Conservation (phyloP, 53 echinoderm and acorn worm species). For the Hippasteria phrygiana region DNA sequence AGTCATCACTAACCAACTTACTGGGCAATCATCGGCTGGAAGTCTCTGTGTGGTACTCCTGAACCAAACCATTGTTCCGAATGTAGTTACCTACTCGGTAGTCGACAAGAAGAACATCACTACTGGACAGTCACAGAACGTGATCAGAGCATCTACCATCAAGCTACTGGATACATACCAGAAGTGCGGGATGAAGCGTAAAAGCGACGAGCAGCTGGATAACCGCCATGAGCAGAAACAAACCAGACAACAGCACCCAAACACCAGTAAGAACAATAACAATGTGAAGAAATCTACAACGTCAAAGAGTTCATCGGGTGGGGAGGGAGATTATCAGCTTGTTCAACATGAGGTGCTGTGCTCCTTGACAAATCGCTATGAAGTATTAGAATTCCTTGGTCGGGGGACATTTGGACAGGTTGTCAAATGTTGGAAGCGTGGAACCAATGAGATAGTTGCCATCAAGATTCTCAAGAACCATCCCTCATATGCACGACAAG, state of each 20-base stretch:
- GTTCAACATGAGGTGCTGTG: slow-evolving; percentile 97
- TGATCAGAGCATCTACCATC: slow-evolving; percentile 88
- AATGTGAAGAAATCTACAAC: slow-evolving; percentile 79
- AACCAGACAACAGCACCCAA: slow-evolving; percentile 63
- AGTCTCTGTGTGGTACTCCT: slow-evolving; percentile 68
- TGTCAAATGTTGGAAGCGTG: slow-evolving; percentile 99
- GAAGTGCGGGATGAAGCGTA: slow-evolving; percentile 97
- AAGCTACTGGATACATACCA: slow-evolving; percentile 94
- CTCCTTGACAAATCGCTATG: slow-evolving; percentile 97
- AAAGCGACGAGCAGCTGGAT: slow-evolving; percentile 93
- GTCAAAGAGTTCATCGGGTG: slow-evolving; percentile 85
- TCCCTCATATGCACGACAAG: slow-evolving; percentile 97
- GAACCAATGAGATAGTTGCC: slow-evolving; percentile 99
- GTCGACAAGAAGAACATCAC: slow-evolving; percentile 50
- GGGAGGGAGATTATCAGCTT: slow-evolving; percentile 97
- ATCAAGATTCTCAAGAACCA: slow-evolving; percentile 99
- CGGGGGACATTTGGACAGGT: slow-evolving; percentile 99
- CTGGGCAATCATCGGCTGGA: slow-evolving; percentile 56
- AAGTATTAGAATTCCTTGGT: slow-evolving; percentile 96
- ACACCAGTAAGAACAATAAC: slow-evolving; percentile 70
- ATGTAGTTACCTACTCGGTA: slow-evolving; percentile 10
- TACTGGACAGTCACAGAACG: slow-evolving; percentile 72
- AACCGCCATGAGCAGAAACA: slow-evolving; percentile 81
- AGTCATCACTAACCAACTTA: slow-evolving; percentile 71
- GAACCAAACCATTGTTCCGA: slow-evolving; percentile 30